Percentiles rank a stretch among this genome's conserved stretches.
phyloP scores from a whole-genome alignment of 1,140 invertebrate species.

The Periplaneta americana region DNA sequence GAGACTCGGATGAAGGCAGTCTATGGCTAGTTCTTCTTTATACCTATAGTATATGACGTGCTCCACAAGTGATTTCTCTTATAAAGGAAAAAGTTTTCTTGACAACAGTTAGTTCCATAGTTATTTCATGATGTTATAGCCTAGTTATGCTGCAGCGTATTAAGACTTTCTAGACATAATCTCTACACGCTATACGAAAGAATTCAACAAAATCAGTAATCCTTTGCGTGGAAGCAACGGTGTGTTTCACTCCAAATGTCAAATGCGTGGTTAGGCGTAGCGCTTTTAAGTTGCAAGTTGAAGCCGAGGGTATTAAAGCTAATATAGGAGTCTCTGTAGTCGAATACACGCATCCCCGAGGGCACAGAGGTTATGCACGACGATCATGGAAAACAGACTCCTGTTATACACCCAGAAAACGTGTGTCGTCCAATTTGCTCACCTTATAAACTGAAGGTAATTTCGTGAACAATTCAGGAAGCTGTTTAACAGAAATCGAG shows the following conservation, averaged over 20 bases:
- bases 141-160: too few species aligned
- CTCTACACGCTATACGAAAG: too few species aligned
- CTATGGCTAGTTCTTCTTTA: too few species aligned
- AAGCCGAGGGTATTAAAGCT: neutral
- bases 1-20: too few species aligned
- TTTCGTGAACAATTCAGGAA: neutral
- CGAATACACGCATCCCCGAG: neutral
- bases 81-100: too few species aligned
- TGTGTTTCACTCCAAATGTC: neutral
- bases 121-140: too few species aligned
- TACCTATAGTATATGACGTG: too few species aligned
- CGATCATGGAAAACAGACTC: neutral
- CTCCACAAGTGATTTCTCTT: too few species aligned
- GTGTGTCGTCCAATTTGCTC: neutral
- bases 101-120: too few species aligned
- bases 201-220: too few species aligned
- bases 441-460: neutral
- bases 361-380: neutral
- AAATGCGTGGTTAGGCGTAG: neutral
- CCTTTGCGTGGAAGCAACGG: neutral
- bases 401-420: neutral
- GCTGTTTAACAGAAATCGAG: neutral
- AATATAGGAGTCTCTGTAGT: too few species aligned
- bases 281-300: neutral
- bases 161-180: too few species aligned